Percentiles rank a stretch among this genome's conserved stretches.
Evolutionary conservation across 2,113 vertebrate species (phyloP).

Genomic region (Thymallus thymallus): DNA sequence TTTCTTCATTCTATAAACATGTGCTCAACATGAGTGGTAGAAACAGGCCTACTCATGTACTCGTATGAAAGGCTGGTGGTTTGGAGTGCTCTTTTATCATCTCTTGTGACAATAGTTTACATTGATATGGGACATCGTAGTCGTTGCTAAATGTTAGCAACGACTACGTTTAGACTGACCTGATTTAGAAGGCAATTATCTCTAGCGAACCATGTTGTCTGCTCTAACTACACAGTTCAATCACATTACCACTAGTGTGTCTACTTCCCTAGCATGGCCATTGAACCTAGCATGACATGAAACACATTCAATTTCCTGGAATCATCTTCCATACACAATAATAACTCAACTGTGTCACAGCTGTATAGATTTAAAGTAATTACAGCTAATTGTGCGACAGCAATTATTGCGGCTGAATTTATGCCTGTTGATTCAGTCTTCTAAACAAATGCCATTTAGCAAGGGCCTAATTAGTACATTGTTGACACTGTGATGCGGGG

Average conservation of each 20-base stretch:
- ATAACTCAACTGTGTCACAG: conserved; percentile 15
- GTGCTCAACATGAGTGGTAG: too few species aligned
- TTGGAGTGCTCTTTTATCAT: neutral
- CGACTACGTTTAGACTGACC: too few species aligned
- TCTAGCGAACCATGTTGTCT: neutral
- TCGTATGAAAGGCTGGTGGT: too few species aligned
- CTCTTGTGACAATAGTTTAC: too few species aligned
- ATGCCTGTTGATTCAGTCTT: conserved; percentile 47
- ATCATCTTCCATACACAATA: neutral
- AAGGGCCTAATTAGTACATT: conserved; percentile 46
- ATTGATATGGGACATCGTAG: too few species aligned
- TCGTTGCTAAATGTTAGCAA: too few species aligned
- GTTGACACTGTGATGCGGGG: conserved; percentile 40
- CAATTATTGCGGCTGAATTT: conserved; percentile 51
- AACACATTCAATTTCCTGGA: neutral
- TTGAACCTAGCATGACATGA: neutral
- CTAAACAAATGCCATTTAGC: conserved; percentile 46
- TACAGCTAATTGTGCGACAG: conserved; percentile 56
- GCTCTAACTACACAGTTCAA: neutral
- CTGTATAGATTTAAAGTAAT: too few species aligned
- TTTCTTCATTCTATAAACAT: too few species aligned
- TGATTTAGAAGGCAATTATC: neutral
- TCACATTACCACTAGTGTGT: neutral
- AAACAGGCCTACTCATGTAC: too few species aligned
- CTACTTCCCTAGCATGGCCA: neutral